Evolutionary conservation across 2,113 vertebrate genomes (phyloP), one percentile per base, ranked within the genome.

Genomic region (Clarias gariepinus): DNA sequence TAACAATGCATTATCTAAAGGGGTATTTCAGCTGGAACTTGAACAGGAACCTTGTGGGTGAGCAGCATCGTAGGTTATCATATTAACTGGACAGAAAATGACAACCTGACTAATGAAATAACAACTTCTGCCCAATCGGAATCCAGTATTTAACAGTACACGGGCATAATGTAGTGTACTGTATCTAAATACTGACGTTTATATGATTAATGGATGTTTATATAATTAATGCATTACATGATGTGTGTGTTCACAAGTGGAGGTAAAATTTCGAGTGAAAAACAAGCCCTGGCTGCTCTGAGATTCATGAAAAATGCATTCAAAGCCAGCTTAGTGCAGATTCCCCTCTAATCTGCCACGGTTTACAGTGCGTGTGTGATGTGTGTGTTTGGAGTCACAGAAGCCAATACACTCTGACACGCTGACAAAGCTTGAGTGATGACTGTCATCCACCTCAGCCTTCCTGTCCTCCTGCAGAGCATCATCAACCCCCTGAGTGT

Each of bases 271-370:
- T 77, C 23, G 23, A 3, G 71, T 74, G 71, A 55, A 28, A 13
- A 77, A 8, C 23, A 53, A 76, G 23, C 21, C 52, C 33, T 13
- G 41, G 71, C 69, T 21, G 69, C 69, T 36, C 21, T 64, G 41
- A 64, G 63, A 69, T 83, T 82, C 36, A 69, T 21, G 41, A 52
- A 82, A 83, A 82, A 83, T 41, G 82, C 15, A 52, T 66, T 77
- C 23, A 55, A 84, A 84, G 81, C 21, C 36, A 84, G 64, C 33
- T 84, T 69, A 87, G 55, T 47, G 33, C 76, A 73, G 57, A 88
- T 55, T 82, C 73, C 25, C 21, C 12, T 78, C 83, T n/a, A n/a
- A n/a, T n/a, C 78, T 58, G 80, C 61, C 69, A 64, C 41, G 73
- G 36, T 71, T 77, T 15, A 53, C 30, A 19, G 66, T 9, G 68